Conservation (phyloP, 2,888 invertebrate species). For the Eupithecia subfuscata region DNA sequence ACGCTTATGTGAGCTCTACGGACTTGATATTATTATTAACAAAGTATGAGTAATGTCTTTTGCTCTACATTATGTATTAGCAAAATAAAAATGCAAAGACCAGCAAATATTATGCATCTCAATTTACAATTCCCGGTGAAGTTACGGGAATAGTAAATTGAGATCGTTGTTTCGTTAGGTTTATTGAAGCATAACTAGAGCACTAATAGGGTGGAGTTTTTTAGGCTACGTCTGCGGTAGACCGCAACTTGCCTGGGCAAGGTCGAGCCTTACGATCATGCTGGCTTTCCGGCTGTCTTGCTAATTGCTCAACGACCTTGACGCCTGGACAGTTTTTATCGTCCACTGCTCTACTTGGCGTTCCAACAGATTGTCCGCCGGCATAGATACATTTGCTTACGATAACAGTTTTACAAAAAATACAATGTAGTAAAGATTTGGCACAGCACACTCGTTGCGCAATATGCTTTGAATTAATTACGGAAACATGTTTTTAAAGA, state of each 20-base stretch:
- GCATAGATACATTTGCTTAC: slow-evolving; percentile 42
- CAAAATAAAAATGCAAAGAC: slow-evolving; percentile 1
- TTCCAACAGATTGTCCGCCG: slow-evolving; percentile 43
- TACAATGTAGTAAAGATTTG: neutral
- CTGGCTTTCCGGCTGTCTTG: slow-evolving; percentile 62
- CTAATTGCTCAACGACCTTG: slow-evolving; percentile 63
- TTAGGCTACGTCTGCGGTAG: slow-evolving; percentile 61
- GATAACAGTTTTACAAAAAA: slow-evolving; percentile 37
- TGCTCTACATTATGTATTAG: neutral
- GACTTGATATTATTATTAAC: neutral
- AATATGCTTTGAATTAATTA: slow-evolving; percentile 5
- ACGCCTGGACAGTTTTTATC: slow-evolving; percentile 61
- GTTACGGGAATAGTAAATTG: too few relatives aligned
- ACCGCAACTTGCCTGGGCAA: slow-evolving; percentile 71
- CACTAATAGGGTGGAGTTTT: slow-evolving; percentile 64
- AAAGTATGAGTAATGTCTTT: neutral
- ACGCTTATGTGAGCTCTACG: neutral
- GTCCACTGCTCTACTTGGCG: slow-evolving; percentile 53
- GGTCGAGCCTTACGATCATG: slow-evolving; percentile 60
- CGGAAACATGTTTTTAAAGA: neutral
- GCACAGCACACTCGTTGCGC: neutral
- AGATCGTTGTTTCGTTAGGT: slow-evolving; percentile 30
- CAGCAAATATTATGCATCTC: slow-evolving; percentile 15
- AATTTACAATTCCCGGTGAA: slow-evolving; percentile 13
- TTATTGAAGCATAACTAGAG: slow-evolving; percentile 57